These are phyloP conservation scores for Cryptoblepharus egeriae DNA, from an alignment of 2,797 vertebrate genomes.

Conservation along the genomic window DNA sequence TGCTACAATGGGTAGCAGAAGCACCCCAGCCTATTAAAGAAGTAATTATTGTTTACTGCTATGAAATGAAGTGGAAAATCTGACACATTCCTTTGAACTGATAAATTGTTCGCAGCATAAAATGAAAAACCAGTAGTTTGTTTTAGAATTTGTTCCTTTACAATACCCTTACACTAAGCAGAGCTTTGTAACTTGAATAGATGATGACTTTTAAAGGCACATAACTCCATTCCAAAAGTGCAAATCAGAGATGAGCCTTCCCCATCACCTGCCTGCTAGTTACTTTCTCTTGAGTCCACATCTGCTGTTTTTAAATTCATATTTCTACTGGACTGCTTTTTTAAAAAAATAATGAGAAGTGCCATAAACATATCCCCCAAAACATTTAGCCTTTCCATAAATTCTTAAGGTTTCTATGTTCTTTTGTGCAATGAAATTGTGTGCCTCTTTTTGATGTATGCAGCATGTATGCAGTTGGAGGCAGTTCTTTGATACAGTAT, in stretches of 20 bases:
- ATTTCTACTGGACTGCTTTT: conserved; percentile 62
- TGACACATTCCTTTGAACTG: conserved; percentile 75
- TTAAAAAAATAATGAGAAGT: conserved; percentile 31
- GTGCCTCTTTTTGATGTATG: conserved; percentile 61
- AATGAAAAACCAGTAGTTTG: conserved; percentile 59
- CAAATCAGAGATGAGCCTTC: conserved; percentile 56
- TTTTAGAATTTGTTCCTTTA: conserved; percentile 63
- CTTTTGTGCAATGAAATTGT: conserved; percentile 60
- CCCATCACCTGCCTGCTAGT: conserved; percentile 45
- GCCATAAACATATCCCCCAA: conserved; percentile 47
- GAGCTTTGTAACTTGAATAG: conserved; percentile 53
- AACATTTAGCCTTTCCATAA: not conserved
- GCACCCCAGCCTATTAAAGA: conserved; percentile 67
- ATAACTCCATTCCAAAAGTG: conserved; percentile 64
- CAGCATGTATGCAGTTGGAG: conserved; percentile 63
- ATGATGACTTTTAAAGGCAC: conserved; percentile 57
- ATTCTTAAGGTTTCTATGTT: conserved; percentile 8
- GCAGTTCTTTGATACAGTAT: conserved; percentile 66
- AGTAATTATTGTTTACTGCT: conserved; percentile 72
- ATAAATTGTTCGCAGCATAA: conserved; percentile 66
- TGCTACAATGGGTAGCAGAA: conserved; percentile 67
- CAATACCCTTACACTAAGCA: conserved; percentile 61
- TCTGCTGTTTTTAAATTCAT: conserved; percentile 63
- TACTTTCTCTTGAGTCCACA: conserved; percentile 46
- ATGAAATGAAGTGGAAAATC: conserved; percentile 68